phyloP scores from a whole-genome alignment of 2,797 vertebrate genomes.

The Intellagama lesueurii region DNA sequence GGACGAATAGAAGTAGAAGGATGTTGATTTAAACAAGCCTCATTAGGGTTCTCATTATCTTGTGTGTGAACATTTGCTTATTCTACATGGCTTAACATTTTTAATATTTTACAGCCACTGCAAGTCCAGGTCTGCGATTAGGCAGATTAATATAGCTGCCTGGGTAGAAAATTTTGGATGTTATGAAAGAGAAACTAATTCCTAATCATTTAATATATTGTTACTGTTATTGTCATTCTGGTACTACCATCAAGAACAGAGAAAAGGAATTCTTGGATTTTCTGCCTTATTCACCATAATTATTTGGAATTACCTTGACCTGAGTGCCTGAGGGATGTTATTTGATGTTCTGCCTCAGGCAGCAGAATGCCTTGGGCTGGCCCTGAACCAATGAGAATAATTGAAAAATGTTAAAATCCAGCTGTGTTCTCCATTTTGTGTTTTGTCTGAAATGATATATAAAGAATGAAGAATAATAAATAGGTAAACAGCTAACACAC shows the following conservation, averaged over 20 bases:
- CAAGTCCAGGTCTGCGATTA: background rate
- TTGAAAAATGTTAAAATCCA: background rate
- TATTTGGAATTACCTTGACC: background rate
- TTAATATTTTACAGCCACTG: background rate
- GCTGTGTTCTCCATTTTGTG: no score
- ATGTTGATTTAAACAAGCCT: background rate
- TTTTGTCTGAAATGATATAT: background rate
- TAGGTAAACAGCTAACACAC: background rate
- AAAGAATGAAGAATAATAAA: background rate
- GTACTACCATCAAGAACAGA: background rate
- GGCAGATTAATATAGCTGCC: background rate
- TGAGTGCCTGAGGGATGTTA: background rate
- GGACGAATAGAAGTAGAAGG: background rate
- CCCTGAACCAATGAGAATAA: background rate
- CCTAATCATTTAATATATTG: background rate
- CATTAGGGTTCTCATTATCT: background rate
- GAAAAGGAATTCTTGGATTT: background rate
- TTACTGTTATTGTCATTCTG: background rate
- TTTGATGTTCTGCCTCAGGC: no score
- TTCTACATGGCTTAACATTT: background rate
- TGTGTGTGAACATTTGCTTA: background rate
- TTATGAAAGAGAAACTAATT: background rate
- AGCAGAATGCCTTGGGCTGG: background rate
- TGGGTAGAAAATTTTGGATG: background rate
- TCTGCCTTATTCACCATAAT: background rate